Evolutionary conservation across 2,113 vertebrate genomes (phyloP).

Genomic region (Cervus canadensis): DNA sequence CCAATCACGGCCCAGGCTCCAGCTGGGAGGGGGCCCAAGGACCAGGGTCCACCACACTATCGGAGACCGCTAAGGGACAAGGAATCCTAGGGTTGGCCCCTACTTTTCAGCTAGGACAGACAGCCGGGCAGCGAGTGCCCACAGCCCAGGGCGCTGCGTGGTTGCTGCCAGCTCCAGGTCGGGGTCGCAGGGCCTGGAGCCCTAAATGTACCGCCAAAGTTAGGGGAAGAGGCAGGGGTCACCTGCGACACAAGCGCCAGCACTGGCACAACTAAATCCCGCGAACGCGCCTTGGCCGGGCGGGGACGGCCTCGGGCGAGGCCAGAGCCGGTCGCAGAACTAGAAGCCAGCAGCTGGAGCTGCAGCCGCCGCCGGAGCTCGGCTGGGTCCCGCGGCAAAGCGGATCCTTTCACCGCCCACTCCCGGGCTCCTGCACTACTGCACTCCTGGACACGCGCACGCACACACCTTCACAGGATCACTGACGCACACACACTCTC

Average conservation of each 20-base stretch:
- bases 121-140: background rate
- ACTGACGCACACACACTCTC: conserved; percentile 27
- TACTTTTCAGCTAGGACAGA: background rate
- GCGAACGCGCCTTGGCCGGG: background rate
- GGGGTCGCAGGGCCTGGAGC: background rate
- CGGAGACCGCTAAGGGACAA: background rate
- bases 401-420: background rate
- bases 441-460: background rate
- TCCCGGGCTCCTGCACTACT: background rate
- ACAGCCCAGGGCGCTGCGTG: background rate
- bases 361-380: background rate
- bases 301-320: background rate
- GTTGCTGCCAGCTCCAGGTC: background rate
- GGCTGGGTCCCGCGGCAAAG: background rate
- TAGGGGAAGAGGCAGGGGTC: background rate
- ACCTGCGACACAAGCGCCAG: background rate
- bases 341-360: background rate
- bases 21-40: background rate
- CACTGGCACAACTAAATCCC: background rate
- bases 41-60: background rate
- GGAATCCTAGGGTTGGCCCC: background rate
- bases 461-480: conserved; percentile 19
- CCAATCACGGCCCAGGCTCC: background rate
- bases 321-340: background rate
- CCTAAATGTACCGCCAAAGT: conserved; percentile 10